phyloP scores from a whole-genome alignment of 2,888 invertebrate genomes.

The Cheilosia pagana region DNA sequence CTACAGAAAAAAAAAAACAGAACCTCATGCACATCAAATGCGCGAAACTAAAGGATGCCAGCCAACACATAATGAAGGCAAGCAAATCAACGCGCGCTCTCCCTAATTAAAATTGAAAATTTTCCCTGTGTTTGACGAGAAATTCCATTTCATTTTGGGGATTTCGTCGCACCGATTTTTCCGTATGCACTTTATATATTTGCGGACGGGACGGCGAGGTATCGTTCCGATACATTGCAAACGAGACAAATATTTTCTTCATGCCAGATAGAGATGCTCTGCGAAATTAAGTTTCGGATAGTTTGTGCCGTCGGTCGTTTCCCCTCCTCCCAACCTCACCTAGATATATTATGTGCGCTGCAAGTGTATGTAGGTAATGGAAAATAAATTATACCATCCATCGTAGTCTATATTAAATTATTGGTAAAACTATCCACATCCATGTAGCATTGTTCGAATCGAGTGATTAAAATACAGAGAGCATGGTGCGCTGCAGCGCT shows the following conservation, averaged over 20 bases:
- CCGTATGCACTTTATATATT: constrained; percentile 54
- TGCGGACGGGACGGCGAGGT: constrained; percentile 66
- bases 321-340: background rate
- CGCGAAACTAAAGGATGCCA: constrained; percentile 47
- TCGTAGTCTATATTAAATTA: constrained; percentile 47
- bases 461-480: constrained; percentile 61
- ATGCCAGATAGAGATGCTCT: constrained; percentile 69
- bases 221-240: constrained; percentile 77
- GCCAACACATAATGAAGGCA: constrained; percentile 51
- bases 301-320: background rate
- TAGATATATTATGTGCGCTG: background rate
- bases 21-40: constrained; percentile 25
- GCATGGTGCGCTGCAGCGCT: constrained; percentile 37
- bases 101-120: constrained; percentile 71
- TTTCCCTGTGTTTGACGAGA: constrained; percentile 53
- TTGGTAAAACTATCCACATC: constrained; percentile 65
- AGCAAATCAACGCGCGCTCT: constrained; percentile 56
- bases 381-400: constrained; percentile 10
- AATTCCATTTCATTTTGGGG: constrained; percentile 60
- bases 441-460: constrained; percentile 61
- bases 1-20: background rate
- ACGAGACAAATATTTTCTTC: constrained; percentile 77
- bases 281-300: constrained; percentile 67
- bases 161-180: constrained; percentile 50
- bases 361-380: background rate